A percentile compares a stretch with the other conserved stretches of the same genome.
phyloP scores from a whole-genome alignment of 2,888 invertebrate genomes.

The Eupeodes luniger region DNA sequence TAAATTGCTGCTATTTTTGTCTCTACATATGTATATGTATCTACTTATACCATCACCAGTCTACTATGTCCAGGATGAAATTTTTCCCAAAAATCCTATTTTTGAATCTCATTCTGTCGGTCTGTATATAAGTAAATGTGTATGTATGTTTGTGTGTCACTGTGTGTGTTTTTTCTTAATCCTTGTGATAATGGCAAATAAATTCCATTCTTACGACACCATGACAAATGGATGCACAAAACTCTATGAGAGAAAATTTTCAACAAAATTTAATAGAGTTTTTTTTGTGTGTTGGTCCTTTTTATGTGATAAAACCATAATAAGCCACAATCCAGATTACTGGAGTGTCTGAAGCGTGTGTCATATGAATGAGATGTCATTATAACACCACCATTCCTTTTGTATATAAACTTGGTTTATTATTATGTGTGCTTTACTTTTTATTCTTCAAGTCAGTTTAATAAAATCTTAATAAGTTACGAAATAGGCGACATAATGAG shows the following conservation, averaged over 20 bases:
- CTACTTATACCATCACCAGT: background rate
- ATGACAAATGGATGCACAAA: conserved; percentile 64
- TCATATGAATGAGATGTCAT: conserved; percentile 40
- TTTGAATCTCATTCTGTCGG: conserved; percentile 11
- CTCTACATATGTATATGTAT: too few relatives aligned
- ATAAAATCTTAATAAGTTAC: conserved; percentile 18
- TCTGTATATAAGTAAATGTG: too few relatives aligned
- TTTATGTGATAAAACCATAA: conserved; percentile 20
- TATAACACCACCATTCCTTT: conserved; percentile 1
- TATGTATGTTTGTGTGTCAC: background rate
- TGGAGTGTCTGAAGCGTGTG: conserved; percentile 19
- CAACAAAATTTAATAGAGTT: conserved; percentile 22
- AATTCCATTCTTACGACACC: conserved; percentile 45
- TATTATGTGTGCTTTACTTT: background rate
- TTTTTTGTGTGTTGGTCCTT: background rate
- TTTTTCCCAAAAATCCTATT: background rate
- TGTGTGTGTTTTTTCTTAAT: conserved; percentile 13
- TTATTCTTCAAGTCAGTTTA: background rate
- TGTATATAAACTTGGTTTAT: background rate
- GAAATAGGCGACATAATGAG: background rate
- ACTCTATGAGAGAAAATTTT: conserved; percentile 35
- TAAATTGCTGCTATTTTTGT: conserved; percentile 4
- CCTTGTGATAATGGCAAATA: conserved; percentile 52
- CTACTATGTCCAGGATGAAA: too few relatives aligned
- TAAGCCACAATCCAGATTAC: conserved; percentile 45